These are phyloP conservation scores for Karalla daura DNA, from an alignment of 2,797 vertebrate species.

Conservation along the genomic window DNA sequence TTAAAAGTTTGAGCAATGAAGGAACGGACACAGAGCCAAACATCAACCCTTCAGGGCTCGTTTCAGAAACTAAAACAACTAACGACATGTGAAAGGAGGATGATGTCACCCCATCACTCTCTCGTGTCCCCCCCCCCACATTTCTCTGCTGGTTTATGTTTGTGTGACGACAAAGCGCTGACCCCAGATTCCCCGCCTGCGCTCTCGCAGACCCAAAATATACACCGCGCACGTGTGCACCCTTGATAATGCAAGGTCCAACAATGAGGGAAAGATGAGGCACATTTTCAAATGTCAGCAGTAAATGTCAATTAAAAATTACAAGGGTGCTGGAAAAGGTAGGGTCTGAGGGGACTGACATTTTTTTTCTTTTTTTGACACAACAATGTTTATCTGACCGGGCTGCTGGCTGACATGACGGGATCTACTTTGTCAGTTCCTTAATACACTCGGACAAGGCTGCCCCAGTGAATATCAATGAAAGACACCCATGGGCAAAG, in stretches of 20 bases:
- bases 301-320: slow-evolving; percentile 94
- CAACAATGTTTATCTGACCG: slow-evolving; percentile 85
- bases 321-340: slow-evolving; percentile 87
- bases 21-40: slow-evolving; percentile 67
- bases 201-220: slow-evolving; percentile 11
- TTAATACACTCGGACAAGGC: slow-evolving; percentile 81
- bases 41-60: slow-evolving; percentile 54
- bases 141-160: slow-evolving; percentile 43
- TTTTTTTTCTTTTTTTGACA: slow-evolving; percentile 81
- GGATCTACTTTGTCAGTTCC: slow-evolving; percentile 86
- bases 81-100: slow-evolving; percentile 72
- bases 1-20: slow-evolving; percentile 67
- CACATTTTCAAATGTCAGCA: slow-evolving; percentile 88
- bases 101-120: slow-evolving; percentile 77
- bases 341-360: slow-evolving; percentile 85
- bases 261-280: slow-evolving; percentile 76
- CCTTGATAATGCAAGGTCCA: slow-evolving; percentile 69
- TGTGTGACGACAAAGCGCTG: slow-evolving; percentile 39
- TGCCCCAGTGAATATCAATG: slow-evolving; percentile 83
- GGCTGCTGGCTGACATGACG: slow-evolving; percentile 85
- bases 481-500: slow-evolving; percentile 79
- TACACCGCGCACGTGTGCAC: background rate
- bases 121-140: slow-evolving; percentile 49
- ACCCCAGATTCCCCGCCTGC: slow-evolving; percentile 37
- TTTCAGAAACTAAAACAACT: slow-evolving; percentile 57